Base-by-base conservation (phyloP, 1,140 invertebrate genomes). In the Drosophila hydei region DNA sequence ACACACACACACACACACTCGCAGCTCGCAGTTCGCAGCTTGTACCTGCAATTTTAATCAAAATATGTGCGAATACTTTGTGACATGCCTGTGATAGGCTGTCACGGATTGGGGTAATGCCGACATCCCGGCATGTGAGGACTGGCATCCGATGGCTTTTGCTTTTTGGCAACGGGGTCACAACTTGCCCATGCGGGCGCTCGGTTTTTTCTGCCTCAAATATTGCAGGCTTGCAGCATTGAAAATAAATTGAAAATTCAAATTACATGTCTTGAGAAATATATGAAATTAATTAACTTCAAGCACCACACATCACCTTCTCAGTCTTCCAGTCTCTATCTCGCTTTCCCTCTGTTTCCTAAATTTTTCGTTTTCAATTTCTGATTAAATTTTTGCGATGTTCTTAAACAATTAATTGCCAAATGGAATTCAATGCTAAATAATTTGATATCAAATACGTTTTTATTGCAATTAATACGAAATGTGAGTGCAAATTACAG, bases 1-100 rank as follows among this genome's bases (percentile, higher is more conserved):
- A 23, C 23, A 42, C 16, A 27, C 14, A 50, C 43, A 60, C 23
- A 51, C 27, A 33, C 42, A 45, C 25, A 30, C 25, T 11, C 42
- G 30, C 18, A 33, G 18, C 25, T 11, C 42, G 30, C 18, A 33
- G 18, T 30, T 19, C 18, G 4, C 19, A 52, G 65, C 36, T 60
- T 50, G 33, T 68, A 61, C 64, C 63, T 73, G 65, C 71, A 73
- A 70, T 73, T 73, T 73, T 73, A 73, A 73, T 73, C 71, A 73
- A 73, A 73, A 73, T 70, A 21, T 58, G 45, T 42, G 43, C 4
- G 67, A 16, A 72, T 65, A 59, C 61, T 59, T 50, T 61, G 64
- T 69, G 56, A 73, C 64, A 62, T 58, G 71, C 61, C 48, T 73
- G 65, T 68, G 64, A 68, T 72, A 69, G 63, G 64, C 64, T 54